Base-by-base conservation (phyloP, 2,113 vertebrate species). In the Cygnus atratus region DNA sequence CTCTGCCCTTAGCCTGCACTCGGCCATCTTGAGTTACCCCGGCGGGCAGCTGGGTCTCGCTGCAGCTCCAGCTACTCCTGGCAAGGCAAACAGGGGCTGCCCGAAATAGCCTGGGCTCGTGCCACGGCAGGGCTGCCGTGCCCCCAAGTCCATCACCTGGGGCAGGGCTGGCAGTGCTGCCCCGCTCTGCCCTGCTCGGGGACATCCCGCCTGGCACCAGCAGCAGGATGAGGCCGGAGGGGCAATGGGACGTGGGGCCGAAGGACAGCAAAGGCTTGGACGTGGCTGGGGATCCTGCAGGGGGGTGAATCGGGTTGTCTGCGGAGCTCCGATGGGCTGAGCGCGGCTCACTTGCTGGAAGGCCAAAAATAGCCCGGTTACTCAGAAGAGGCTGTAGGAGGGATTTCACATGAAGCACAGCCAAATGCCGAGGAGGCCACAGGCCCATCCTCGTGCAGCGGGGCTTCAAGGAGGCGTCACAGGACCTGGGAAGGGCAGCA, bases 321-420 rank as follows among this genome's bases (percentile, higher is more conserved):
- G 44, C 43, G 43, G 54, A 87, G 39, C 29, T 54, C 29, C 7
- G 44, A 26, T 0, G 4, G 70, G 73, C 61, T 74, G 57, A 91
- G 70, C 10, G 3, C 9, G 18, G 55, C 86, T 92, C 83, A 65
- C 80, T 93, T 74, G 28, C 68, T 97, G 76, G 76, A 93, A 93
- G 87, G 91, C 83, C 88, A 95, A 92, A 97, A 97, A 97, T 96
- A 96, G 86, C 31, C 44, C 75, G 84, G 78, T 75, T 85, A 72
- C 74, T 91, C 71, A 87, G 91, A 91, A 92, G 87, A 80, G 89
- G 58, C 77, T 85, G 81, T 91, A 92, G 89, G 74, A 96, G 89
- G 73, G 67, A 62, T 87, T 63, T 87, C 37, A 25, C 19, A 57
- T 17, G 0, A 94, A 73, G 75, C 2, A 2, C 83, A 88, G 91